Conservation (phyloP, 2,888 invertebrate genomes). For the Sepiola atlantica region DNA sequence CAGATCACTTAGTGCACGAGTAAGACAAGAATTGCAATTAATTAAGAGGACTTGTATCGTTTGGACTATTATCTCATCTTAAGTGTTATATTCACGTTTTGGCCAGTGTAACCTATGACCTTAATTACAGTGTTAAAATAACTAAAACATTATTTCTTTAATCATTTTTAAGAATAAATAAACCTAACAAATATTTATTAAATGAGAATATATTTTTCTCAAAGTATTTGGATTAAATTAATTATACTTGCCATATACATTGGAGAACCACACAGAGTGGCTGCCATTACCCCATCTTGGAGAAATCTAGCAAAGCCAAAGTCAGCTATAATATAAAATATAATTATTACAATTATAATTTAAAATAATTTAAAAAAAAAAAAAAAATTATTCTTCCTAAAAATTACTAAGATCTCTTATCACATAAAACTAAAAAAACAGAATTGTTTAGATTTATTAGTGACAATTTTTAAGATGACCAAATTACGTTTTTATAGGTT, state of each 20-base stretch:
- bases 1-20: no score
- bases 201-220: not conserved
- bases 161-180: no score
- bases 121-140: no score
- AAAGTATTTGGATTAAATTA: not conserved
- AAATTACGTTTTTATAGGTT: not conserved
- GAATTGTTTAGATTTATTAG: not conserved
- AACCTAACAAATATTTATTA: not conserved
- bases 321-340: conserved; percentile 83
- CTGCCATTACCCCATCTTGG: conserved; percentile 99
- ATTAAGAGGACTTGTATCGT: no score
- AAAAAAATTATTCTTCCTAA: not conserved
- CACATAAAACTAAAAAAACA: no score
- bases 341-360: not conserved
- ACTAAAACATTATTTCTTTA: no score
- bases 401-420: no score
- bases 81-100: no score
- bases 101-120: no score
- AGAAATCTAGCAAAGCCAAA: conserved; percentile 99
- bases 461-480: not conserved
- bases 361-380: no score
- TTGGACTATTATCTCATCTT: no score
- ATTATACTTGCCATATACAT: conserved; percentile 94
- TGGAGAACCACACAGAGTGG: conserved; percentile 98
- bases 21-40: no score